Evolutionary conservation across 2,797 vertebrate genomes (phyloP).

Genomic region (Lates japonicus): DNA sequence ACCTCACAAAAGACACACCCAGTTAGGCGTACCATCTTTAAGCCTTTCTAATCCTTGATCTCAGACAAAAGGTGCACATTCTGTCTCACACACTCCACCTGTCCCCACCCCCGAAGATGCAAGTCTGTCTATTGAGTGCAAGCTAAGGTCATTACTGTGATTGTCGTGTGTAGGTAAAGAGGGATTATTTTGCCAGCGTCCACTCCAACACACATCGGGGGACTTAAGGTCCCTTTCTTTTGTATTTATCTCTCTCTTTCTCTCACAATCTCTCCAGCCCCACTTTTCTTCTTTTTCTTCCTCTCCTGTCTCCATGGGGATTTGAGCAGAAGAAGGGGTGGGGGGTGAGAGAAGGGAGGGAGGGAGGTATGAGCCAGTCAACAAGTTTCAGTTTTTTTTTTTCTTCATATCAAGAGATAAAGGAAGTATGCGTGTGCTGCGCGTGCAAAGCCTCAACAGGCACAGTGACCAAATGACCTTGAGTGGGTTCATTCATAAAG

Average conservation of each 20-base stretch:
- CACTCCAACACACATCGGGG: constrained; percentile 61
- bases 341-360: background rate
- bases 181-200: constrained; percentile 70
- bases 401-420: constrained; percentile 56
- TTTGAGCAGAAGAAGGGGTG: constrained; percentile 48
- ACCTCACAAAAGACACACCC: constrained; percentile 53
- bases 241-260: constrained; percentile 52
- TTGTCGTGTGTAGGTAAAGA: constrained; percentile 61
- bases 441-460: constrained; percentile 51
- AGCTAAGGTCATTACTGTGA: constrained; percentile 67
- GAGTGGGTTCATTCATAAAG: constrained; percentile 73
- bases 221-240: constrained; percentile 50
- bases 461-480: constrained; percentile 75
- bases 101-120: constrained; percentile 25
- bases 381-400: constrained; percentile 62
- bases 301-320: constrained; percentile 69
- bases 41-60: constrained; percentile 72
- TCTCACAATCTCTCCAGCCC: constrained; percentile 40
- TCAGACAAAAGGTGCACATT: constrained; percentile 46
- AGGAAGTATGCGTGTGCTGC: constrained; percentile 60
- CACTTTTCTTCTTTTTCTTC: constrained; percentile 50
- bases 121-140: constrained; percentile 39
- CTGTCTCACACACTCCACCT: constrained; percentile 34
- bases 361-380: constrained; percentile 48
- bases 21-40: constrained; percentile 52